Conservation (phyloP, 2,888 invertebrate species). For the Andrena praecox region DNA sequence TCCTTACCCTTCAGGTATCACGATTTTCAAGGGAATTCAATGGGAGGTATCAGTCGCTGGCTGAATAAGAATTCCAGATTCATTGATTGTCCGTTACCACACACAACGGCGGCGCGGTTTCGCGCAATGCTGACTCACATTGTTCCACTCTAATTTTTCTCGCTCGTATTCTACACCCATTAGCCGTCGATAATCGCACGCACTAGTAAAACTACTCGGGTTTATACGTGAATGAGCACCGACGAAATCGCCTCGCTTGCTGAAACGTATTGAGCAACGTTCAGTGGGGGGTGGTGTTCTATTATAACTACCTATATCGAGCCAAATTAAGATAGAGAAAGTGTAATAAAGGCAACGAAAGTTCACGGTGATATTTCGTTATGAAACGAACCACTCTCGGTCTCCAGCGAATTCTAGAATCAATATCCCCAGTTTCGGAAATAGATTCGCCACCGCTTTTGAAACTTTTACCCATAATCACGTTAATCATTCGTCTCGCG, state of each 20-base stretch:
- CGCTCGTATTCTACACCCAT: neutral
- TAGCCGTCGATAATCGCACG: neutral
- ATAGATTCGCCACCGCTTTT: neutral
- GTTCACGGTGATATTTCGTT: constrained; percentile 40
- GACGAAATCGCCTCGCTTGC: constrained; percentile 38
- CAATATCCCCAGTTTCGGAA: no score
- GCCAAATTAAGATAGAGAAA: constrained; percentile 47
- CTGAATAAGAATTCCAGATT: neutral
- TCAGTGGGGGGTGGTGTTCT: constrained; percentile 30
- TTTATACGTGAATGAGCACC: constrained; percentile 35
- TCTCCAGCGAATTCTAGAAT: no score
- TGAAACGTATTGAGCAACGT: constrained; percentile 43
- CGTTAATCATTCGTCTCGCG: neutral
- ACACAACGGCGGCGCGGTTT: constrained; percentile 11
- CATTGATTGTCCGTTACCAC: constrained; percentile 15
- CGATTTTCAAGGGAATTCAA: neutral
- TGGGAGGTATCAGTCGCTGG: neutral
- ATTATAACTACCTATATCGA: constrained; percentile 28
- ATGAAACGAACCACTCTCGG: constrained; percentile 18
- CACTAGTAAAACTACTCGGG: constrained; percentile 7
- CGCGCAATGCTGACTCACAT: constrained; percentile 19
- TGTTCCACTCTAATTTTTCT: constrained; percentile 21
- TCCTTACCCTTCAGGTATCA: no score
- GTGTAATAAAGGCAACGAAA: constrained; percentile 47
- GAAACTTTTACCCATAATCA: neutral